These are phyloP conservation scores for Chanos chanos DNA, from an alignment of 2,797 vertebrate genomes.

Conservation along the genomic window DNA sequence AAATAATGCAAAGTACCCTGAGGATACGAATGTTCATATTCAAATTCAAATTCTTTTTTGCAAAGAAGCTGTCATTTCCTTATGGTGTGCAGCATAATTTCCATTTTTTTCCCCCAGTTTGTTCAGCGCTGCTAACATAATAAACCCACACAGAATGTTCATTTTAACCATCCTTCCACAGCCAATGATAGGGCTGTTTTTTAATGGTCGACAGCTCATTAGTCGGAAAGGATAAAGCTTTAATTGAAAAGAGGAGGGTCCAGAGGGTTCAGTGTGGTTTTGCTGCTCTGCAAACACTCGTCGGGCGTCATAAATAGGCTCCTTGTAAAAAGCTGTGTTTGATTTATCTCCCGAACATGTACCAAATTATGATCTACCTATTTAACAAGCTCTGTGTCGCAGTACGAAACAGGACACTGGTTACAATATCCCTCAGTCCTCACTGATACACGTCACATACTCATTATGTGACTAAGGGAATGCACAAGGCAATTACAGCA, in stretches of 20 bases:
- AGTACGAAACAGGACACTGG: slow-evolving; percentile 1
- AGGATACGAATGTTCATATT: too few relatives aligned
- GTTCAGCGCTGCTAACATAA: too few relatives aligned
- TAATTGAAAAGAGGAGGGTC: slow-evolving; percentile 48
- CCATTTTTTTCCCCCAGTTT: too few relatives aligned
- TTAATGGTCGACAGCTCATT: slow-evolving; percentile 23
- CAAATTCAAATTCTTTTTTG: too few relatives aligned
- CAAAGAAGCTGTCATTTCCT: too few relatives aligned
- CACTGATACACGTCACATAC: neutral
- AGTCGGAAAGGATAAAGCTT: slow-evolving; percentile 4
- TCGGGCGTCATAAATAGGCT: slow-evolving; percentile 47
- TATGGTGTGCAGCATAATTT: too few relatives aligned
- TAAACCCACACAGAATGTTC: neutral
- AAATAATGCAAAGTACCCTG: too few relatives aligned
- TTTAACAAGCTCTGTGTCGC: slow-evolving; percentile 36
- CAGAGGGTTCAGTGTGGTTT: slow-evolving; percentile 17
- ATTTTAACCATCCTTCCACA: neutral
- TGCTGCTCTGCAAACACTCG: slow-evolving; percentile 39
- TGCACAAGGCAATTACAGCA: neutral
- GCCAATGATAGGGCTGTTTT: slow-evolving; percentile 19
- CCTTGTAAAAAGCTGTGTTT: slow-evolving; percentile 30
- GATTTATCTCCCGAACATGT: slow-evolving; percentile 49
- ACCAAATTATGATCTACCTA: slow-evolving; percentile 39
- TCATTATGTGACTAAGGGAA: neutral
- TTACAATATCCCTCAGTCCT: slow-evolving; percentile 25